Base-by-base conservation (phyloP, 2,113 vertebrate species). In the Anoura caudifer region DNA sequence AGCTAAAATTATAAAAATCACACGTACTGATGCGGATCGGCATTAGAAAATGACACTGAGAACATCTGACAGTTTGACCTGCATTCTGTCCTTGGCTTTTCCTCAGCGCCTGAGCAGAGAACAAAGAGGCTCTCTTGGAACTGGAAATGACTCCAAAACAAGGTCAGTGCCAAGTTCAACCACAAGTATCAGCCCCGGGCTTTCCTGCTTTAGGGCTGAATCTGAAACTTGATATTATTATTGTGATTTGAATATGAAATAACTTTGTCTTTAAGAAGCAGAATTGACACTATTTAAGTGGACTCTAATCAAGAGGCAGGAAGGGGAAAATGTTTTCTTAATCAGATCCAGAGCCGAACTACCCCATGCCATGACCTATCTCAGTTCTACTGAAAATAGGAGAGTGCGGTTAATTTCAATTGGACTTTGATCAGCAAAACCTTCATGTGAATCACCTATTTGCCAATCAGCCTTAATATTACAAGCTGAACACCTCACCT, bases 401-500 rank as follows among this genome's bases (percentile, higher is more conserved):
- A 87, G 11, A 70, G 38, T 19, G 0, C 10, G 16, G 54, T 50
- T 24, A 80, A 88, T 76, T 97, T 92, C 54, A 73, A 43, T 89
- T 15, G 31, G 72, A 61, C 93, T 96, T 94, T 52, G 81, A 97
- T 80, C 97, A 93, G 82, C 85, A 96, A 95, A 91, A 88, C 69
- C 33, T 96, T 96, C 84, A 92, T 88, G 52, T n/a, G 45, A 96
- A 95, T 87, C 54, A 52, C 26, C 54, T 41, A 4, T 69, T 90
- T 90, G 65, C 31, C 87, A 93, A 79, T 97, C 82, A 94, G 26
- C 36, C 96, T 95, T 95, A 92, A 61, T 70, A 84, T 84, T 91
- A 88, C 41, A 56, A n/a, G 38, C 17, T 95, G 89, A 87, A 70
- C 59, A 86, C 36, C 36, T 96, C 83, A 91, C 83, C 73, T 95